phyloP scores from a whole-genome alignment of 2,888 invertebrate genomes.

The Drosophila meridiana region DNA sequence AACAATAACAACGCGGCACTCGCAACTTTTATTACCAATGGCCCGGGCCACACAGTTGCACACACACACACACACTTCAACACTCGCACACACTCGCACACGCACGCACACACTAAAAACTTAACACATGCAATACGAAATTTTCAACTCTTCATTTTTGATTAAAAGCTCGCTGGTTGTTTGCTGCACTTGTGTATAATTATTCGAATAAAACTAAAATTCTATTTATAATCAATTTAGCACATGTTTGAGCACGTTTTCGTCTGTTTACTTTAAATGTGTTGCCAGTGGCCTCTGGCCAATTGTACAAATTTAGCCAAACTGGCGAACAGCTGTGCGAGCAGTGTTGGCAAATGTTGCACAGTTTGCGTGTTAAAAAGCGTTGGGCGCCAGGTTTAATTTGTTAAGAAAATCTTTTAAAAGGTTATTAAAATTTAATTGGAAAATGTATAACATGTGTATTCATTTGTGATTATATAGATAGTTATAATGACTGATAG shows the following conservation, averaged over 20 bases:
- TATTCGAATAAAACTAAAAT: conserved; percentile 3
- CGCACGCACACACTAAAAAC: conserved; percentile 5
- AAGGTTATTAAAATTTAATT: background rate
- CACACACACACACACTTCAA: background rate
- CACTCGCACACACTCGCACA: background rate
- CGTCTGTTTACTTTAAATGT: conserved; percentile 15
- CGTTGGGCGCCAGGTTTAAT: conserved; percentile 17
- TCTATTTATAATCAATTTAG: conserved; percentile 20
- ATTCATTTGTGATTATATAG: background rate
- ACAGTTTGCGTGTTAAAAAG: background rate
- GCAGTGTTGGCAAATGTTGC: conserved; percentile 39
- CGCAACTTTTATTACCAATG: conserved; percentile 30
- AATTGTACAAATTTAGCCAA: conserved; percentile 46
- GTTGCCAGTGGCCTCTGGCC: conserved; percentile 30
- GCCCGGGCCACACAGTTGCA: conserved; percentile 16
- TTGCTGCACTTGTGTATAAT: background rate
- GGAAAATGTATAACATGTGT: background rate
- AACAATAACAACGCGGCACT: conserved; percentile 41
- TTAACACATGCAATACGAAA: conserved; percentile 9
- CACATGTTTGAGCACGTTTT: conserved; percentile 23
- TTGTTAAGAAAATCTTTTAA: background rate
- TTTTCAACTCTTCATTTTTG: conserved; percentile 2
- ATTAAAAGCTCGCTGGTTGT: background rate
- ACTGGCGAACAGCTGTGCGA: conserved; percentile 43
- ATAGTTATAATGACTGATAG: background rate